A percentile compares a stretch with the other conserved stretches of the same genome.
These are phyloP conservation scores for Druon quercuslanigerum DNA, from an alignment of 1,140 invertebrate species.

Conservation along the genomic window DNA sequence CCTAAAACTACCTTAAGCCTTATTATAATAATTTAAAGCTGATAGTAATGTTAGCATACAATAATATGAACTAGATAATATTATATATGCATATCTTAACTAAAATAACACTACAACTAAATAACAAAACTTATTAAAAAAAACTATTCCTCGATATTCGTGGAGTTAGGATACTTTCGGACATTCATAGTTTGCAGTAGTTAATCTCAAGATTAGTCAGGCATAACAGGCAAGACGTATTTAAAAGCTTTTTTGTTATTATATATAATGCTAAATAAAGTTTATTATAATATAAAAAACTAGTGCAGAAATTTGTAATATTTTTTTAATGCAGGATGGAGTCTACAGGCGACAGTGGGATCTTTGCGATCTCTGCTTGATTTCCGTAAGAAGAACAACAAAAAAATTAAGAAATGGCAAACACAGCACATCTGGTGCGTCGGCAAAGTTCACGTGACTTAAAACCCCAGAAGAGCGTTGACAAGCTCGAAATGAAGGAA, in stretches of 20 bases:
- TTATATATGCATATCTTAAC: no score
- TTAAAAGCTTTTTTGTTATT: not conserved
- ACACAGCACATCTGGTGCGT: slow-evolving; percentile 90
- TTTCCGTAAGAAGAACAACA: slow-evolving; percentile 44
- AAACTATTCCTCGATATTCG: no score
- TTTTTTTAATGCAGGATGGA: slow-evolving; percentile 65
- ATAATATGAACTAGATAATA: no score
- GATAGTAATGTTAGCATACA: no score
- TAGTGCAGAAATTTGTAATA: slow-evolving; percentile 27
- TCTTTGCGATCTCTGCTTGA: slow-evolving; percentile 56
- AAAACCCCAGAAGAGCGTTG: slow-evolving; percentile 87
- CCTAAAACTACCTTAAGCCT: no score
- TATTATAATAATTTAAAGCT: no score
- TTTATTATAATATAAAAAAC: slow-evolving; percentile 3
- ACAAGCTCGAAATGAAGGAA: slow-evolving; percentile 90
- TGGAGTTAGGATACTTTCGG: no score
- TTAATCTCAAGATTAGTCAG: no score
- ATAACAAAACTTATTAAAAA: no score
- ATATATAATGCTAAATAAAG: slow-evolving; percentile 3
- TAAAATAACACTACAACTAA: no score
- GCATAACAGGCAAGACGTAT: not conserved
- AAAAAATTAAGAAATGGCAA: slow-evolving; percentile 81
- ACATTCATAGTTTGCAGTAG: no score
- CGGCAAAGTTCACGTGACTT: slow-evolving; percentile 90
- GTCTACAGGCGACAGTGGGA: slow-evolving; percentile 55